Base-by-base conservation (phyloP, 2,113 vertebrate genomes). In the Protobothrops flavoviridis region DNA sequence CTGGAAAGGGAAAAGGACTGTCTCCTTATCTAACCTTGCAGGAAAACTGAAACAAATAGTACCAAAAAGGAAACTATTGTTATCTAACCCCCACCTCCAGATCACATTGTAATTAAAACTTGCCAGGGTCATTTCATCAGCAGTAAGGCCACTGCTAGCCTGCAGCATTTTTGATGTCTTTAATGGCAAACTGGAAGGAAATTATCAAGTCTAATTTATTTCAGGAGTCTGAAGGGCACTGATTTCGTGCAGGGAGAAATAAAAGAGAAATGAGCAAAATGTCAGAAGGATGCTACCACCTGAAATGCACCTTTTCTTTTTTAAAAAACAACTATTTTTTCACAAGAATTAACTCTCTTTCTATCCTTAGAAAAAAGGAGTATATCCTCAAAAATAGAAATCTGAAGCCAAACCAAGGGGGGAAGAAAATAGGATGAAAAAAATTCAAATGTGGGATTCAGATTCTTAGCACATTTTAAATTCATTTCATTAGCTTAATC, bases 121-220 rank as follows among this genome's bases (percentile, higher is more conserved):
- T 91, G 5, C 85, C 61, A 89, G 55, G 48, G 50, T 92, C 52
- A 95, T 90, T 24, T 91, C 88, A 59, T 89, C 55, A 61, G 93
- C 69, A 93, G 26, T 86, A 95, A 29, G 88, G 56, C 86, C 26
- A 55, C 10, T 43, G 93, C 69, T 90, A 94, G 69, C 59, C 56
- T 61, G 94, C 81, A 94, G 92, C 39, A 50, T 52, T 93, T 95
- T 87, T 91, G 89, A 88, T 92, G 43, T 93, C 59, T 95, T 95
- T 90, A 87, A 3, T 56, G 33, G 69, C 92, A 93, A 91, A 89
- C 43, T 57, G 85, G 93, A 53, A n/a, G 43, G 48, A 88, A 50
- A 94, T 93, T 90, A 96, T 88, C 39, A 94, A 59, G 53, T 94
- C 43, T 95, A 89, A 91, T 95, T 96, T 96, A 94, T 81, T 93